Evolutionary conservation across 2,797 vertebrate genomes (phyloP).

Genomic region (Rhyacichthys aspro): DNA sequence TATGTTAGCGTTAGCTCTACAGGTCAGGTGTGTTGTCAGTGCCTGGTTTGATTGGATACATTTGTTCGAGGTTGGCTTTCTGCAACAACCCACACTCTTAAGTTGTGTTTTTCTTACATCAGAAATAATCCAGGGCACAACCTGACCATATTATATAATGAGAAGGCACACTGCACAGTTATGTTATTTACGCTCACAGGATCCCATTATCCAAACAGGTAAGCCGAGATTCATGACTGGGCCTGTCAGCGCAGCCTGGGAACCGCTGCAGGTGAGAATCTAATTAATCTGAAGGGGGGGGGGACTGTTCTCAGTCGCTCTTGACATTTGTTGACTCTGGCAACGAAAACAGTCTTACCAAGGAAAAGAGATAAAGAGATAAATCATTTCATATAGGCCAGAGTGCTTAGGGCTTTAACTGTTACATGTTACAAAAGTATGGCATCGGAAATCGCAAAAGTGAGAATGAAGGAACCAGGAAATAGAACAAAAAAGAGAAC

Average conservation of each 20-base stretch:
- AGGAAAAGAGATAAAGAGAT: background rate
- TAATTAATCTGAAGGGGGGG: conserved; percentile 22
- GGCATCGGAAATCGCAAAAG: background rate
- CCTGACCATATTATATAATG: background rate
- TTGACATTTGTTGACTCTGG: conserved; percentile 31
- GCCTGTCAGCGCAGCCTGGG: conserved; percentile 51
- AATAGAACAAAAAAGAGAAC: background rate
- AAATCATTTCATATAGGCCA: background rate
- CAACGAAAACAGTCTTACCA: background rate
- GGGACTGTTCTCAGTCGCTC: conserved; percentile 3
- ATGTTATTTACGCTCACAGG: background rate
- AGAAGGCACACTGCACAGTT: background rate
- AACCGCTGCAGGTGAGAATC: conserved; percentile 51
- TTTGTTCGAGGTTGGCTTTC: too few relatives aligned
- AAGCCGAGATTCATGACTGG: conserved; percentile 42
- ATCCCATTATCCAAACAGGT: conserved; percentile 43
- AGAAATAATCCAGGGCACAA: background rate
- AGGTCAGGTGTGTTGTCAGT: background rate
- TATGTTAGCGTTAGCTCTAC: too few relatives aligned
- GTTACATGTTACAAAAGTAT: background rate
- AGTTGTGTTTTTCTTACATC: background rate
- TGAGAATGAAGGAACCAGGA: background rate
- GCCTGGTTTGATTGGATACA: too few relatives aligned
- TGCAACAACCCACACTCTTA: background rate
- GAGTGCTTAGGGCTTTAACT: background rate